A percentile compares a stretch with the other conserved stretches of the same genome.
Evolutionary conservation across 2,888 invertebrate species (phyloP).

Genomic region (Tiliacea citrago): DNA sequence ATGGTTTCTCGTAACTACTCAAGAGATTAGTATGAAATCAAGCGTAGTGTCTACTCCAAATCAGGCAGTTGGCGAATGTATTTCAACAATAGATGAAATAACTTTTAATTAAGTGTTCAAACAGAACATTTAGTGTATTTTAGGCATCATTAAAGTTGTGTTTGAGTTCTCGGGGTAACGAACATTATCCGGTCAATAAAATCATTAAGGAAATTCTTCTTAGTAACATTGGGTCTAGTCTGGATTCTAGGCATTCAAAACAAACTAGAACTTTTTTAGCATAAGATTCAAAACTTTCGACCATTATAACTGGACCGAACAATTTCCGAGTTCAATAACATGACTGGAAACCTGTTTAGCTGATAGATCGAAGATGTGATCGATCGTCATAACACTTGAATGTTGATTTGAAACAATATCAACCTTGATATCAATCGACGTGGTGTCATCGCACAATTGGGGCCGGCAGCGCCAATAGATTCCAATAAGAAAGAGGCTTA

Average conservation of each 20-base stretch:
- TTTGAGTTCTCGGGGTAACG: background rate
- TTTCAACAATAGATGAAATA: constrained; percentile 15
- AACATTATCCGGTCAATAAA: constrained; percentile 14
- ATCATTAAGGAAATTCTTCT: background rate
- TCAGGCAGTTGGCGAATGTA: background rate
- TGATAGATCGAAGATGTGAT: constrained; percentile 54
- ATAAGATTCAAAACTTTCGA: constrained; percentile 26
- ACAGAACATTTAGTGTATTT: constrained; percentile 3
- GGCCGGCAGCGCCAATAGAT: constrained; percentile 62
- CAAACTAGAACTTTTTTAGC: constrained; percentile 6
- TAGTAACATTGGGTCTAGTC: background rate
- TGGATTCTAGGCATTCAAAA: constrained; percentile 1
- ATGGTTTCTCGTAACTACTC: constrained; percentile 42
- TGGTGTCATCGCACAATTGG: constrained; percentile 66
- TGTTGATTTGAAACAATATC: constrained; percentile 71
- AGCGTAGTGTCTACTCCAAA: constrained; percentile 5
- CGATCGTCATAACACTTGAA: constrained; percentile 54
- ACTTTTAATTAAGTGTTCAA: constrained; percentile 23
- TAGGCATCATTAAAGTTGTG: background rate
- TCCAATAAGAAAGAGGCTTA: constrained; percentile 61
- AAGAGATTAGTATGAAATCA: constrained; percentile 39
- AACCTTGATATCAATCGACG: constrained; percentile 78
- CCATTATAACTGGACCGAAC: constrained; percentile 36
- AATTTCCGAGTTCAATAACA: constrained; percentile 62
- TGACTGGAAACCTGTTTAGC: constrained; percentile 56